These are phyloP conservation scores for Gallinago media DNA, from an alignment of 2,113 vertebrate species.

Conservation along the genomic window DNA sequence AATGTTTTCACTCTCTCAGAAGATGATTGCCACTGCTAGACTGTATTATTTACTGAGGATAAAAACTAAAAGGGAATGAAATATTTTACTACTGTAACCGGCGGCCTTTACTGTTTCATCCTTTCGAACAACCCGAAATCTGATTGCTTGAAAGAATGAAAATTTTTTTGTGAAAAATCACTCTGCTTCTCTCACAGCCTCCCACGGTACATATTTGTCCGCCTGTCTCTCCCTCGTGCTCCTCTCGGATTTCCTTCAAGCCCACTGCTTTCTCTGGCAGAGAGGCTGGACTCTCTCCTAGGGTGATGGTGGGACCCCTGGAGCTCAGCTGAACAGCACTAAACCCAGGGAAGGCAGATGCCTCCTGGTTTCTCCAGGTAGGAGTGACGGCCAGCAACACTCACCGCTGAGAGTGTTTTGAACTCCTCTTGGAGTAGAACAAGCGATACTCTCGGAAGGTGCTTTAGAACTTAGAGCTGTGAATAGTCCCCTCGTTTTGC, in stretches of 20 bases:
- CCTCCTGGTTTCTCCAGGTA: neutral
- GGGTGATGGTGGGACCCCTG: fast-evolving
- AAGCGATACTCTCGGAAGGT: neutral
- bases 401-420: neutral
- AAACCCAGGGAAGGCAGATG: neutral
- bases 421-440: neutral
- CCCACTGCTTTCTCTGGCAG: neutral
- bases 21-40: neutral
- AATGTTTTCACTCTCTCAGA: neutral
- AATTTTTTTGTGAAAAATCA: neutral
- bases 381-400: neutral
- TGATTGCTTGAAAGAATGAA: neutral
- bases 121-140: neutral
- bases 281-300: neutral
- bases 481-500: neutral
- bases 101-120: neutral
- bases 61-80: neutral
- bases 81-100: neutral
- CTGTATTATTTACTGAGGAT: neutral
- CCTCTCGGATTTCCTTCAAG: neutral
- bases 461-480: neutral
- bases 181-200: neutral
- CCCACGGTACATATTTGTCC: fast-evolving
- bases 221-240: neutral
- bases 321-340: neutral